Base-by-base conservation (phyloP, 1,140 invertebrate species). In the Archegozetes longisetosus region DNA sequence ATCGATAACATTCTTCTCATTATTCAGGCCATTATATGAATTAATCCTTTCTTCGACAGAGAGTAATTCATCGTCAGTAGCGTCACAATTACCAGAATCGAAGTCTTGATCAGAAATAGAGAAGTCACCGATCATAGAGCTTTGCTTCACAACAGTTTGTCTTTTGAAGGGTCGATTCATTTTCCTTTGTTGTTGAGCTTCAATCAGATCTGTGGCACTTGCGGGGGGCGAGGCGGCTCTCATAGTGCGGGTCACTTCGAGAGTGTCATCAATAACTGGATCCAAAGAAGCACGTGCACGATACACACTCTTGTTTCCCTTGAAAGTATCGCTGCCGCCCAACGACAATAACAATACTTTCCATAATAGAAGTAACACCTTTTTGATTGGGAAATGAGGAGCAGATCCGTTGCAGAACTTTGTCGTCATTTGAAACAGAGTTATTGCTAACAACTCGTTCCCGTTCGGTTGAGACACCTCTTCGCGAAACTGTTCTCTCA, bases 361-460 rank as follows among this genome's bases (percentile, higher is more conserved):
- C 94, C 94, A 98, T 14, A 98, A 70, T 1, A 98, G 72, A n/a
- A 98, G 73, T 26, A 98, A 74, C 55, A 97, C 86, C 77, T 98
- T 98, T 71, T 94, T 96, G 80, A 97, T 95, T 17, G 93, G 93
- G 76, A 94, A 96, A 76, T 95, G 89, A 50, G 91, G 88, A 13
- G 88, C 86, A 47, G 84, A 82, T 0, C 91, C 91, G 68, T 87
- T 90, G 74, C 92, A 97, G 70, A 96, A 92, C 64, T 83, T 80
- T 22, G 88, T 93, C 6, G 96, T 86, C 91, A 97, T 92, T 63
- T 84, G 82, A 51, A 97, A 78, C 58, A 98, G 75, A 68, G 91
- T 90, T 2, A 95, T 82, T 14, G 85, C 82, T 14, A 96, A 72
- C 53, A 92, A 72, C 70, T 94, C 89, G 67, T 92, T 88, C n/a